Evolutionary conservation across 2,113 vertebrate genomes (phyloP), one percentile per base, ranked within the genome.

Genomic region (Salvelinus sp.): DNA sequence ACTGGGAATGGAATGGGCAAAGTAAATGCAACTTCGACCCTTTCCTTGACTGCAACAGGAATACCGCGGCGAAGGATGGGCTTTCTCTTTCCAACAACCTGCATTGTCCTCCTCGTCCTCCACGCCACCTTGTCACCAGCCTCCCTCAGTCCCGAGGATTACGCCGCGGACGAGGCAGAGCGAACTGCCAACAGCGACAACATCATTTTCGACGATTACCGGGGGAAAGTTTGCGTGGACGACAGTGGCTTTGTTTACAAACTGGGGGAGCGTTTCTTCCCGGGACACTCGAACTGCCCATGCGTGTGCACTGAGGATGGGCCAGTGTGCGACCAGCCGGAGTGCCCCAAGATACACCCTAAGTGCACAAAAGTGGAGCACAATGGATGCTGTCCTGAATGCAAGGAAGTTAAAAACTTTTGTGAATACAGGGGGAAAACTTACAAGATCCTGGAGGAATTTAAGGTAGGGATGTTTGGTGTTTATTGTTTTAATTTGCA

Each of bases 311-410:
- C 98, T 74, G 95, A 98, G 93, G 98, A 99, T 90, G 98, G 98
- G 89, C 98, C 98, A 22, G 96, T 99, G 90, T 99, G 98, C 1
- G 98, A 99, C 87, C 97, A 99, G 81, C 98, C 98, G 10, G 97
- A 98, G 90, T 99, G 98, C 86, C 98, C 98, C 67, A 96, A 95
- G 93, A 97, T 99, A 85, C 98, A 99, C 92, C 98, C 98, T 58
- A 98, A 98, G 91, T 99, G 98, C 93, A 98, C 97, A 85, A 99
- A 99, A 92, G 97, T 99, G 92, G 97, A 98, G 88, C 96, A 99
- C 90, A 99, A 99, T 82, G 98, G 98, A 86, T 99, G 98, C 90
- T 99, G 98, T 86, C 97, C 97, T 2, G 97, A 98, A 85, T 99
- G 98, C 94, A 99, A 99, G 90, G 97, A 99, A 93, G 96, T 99